A percentile compares a stretch with the other conserved stretches of the same genome.
Evolutionary conservation across 2,888 invertebrate genomes (phyloP).

Genomic region (Drosophila koepferae): DNA sequence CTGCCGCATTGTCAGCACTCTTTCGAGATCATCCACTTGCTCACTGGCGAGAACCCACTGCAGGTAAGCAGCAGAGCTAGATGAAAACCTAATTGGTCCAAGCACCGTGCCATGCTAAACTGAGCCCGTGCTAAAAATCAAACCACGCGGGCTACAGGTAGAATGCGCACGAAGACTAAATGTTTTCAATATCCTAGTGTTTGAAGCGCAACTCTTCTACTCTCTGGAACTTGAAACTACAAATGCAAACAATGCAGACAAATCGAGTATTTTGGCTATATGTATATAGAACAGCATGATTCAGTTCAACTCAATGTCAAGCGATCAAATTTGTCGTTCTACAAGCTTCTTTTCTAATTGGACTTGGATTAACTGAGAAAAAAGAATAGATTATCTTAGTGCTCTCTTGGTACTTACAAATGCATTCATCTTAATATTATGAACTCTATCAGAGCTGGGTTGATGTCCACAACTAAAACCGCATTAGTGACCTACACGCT

Average conservation of each 20-base stretch:
- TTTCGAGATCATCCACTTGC: slow-evolving; percentile 98
- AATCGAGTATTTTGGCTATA: not conserved
- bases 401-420: too few species aligned
- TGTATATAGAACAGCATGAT: not conserved
- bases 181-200: slow-evolving; percentile 64
- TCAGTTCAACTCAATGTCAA: slow-evolving; percentile 51
- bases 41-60: slow-evolving; percentile 94
- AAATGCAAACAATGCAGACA: slow-evolving; percentile 12
- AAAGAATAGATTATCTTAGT: not conserved
- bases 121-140: slow-evolving; percentile 56
- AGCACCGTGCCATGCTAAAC: slow-evolving; percentile 83
- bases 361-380: not conserved
- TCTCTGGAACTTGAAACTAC: slow-evolving; percentile 66
- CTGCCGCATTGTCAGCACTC: slow-evolving; percentile 99
- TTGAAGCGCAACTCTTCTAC: slow-evolving; percentile 51
- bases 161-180: slow-evolving; percentile 75
- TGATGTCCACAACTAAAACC: slow-evolving; percentile 1
- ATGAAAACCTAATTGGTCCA: not conserved
- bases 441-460: not conserved
- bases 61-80: slow-evolving; percentile 87
- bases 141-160: slow-evolving; percentile 76
- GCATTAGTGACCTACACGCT: not conserved
- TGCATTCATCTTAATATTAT: not conserved
- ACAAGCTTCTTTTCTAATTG: slow-evolving; percentile 26
- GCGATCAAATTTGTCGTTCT: slow-evolving; percentile 6